phyloP scores from a whole-genome alignment of 2,888 invertebrate genomes.

The Phymatocera aterrima region DNA sequence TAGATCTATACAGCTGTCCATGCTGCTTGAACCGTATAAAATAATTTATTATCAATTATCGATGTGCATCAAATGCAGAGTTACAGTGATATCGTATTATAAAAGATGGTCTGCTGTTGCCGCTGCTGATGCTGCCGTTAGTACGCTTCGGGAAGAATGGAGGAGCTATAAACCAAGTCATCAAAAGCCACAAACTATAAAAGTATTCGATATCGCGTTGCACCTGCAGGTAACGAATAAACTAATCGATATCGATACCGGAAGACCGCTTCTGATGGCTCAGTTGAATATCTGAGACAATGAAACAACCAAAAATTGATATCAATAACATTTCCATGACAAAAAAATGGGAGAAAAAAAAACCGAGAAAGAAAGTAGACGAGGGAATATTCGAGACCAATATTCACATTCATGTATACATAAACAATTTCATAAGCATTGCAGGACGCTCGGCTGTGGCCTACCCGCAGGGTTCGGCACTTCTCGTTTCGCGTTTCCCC shows the following conservation, averaged over 20 bases:
- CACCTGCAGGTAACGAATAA: constrained; percentile 27
- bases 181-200: constrained; percentile 39
- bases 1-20: too few species aligned
- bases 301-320: not conserved
- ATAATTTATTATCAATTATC: constrained; percentile 5
- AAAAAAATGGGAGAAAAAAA: not conserved
- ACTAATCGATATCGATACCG: constrained; percentile 9
- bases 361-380: too few species aligned
- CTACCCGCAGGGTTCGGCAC: constrained; percentile 68
- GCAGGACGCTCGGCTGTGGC: not conserved
- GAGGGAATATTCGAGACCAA: too few species aligned
- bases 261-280: not conserved
- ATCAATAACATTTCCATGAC: too few species aligned
- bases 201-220: constrained; percentile 29
- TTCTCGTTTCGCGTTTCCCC: constrained; percentile 21
- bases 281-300: not conserved
- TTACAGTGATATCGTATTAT: constrained; percentile 30
- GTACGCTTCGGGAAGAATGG: not conserved
- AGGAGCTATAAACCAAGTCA: constrained; percentile 36
- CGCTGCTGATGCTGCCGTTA: not conserved
- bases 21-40: not conserved
- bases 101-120: not conserved
- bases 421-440: not conserved
- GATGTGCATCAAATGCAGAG: not conserved
- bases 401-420: not conserved